Evolutionary conservation across 2,797 vertebrate species (phyloP), one percentile per base, ranked within the genome.

Genomic region (Mionectes olivaceus): DNA sequence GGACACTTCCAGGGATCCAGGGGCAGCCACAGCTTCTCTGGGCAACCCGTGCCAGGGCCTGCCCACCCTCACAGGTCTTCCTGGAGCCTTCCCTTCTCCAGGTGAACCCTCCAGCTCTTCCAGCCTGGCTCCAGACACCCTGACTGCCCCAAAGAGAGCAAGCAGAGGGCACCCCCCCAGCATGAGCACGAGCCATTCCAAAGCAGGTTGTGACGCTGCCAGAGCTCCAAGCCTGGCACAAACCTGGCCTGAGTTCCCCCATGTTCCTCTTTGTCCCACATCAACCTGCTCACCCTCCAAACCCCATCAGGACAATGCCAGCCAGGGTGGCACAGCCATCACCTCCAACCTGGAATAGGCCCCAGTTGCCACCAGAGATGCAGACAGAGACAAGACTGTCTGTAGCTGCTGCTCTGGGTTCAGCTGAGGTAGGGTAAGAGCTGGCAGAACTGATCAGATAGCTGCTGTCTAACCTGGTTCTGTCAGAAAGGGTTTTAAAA

Each of bases 401-500:
- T 39, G 59, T 19, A 13, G 35, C 59, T 60, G 27, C 59, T 87
- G 35, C 18, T 69, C 55, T 52, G 70, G 46, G 92, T 90, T 94
- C 92, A 94, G 86, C 59, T 83, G 81, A 90, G 86, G 88, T 43
- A 32, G 69, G 30, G 79, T 44, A 50, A 69, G 43, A 44, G 23
- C 81, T 81, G 61, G 74, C 92, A 91, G 11, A 49, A 64, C 33
- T 14, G 69, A 93, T 64, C 55, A 35, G 37, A 79, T 3, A 83
- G 67, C 35, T 93, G 70, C 63, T 79, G 50, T 76, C 78, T 95
- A 93, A 93, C 96, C 95, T 90, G 89, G 67, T 94, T 96, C 94
- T 95, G 96, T 92, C 94, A 94, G 68, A 89, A 82, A 8, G 13
- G 77, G 81, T 35, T 94, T 95, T 93, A 50, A 96, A 93, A 94